Percentiles rank a stretch among this genome's conserved stretches.
Conservation (phyloP, 2,888 invertebrate genomes). For the Scaptomyza reducta region DNA sequence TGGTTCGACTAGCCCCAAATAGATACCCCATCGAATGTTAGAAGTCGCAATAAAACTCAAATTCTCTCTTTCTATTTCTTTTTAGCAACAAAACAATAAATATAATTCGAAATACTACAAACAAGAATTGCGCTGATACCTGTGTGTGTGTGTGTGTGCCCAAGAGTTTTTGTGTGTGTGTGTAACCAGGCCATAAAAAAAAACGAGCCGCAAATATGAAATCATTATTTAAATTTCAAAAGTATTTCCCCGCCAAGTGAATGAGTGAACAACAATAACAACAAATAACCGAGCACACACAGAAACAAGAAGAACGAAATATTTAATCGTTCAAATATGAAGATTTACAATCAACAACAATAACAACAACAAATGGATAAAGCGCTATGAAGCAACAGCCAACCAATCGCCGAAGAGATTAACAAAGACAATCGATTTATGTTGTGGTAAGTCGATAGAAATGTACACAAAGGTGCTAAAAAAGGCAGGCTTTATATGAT, state of each 20-base stretch:
- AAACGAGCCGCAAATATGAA: slow-evolving; percentile 37
- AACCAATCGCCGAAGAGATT: slow-evolving; percentile 13
- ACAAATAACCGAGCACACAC: neutral
- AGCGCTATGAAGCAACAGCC: slow-evolving; percentile 37
- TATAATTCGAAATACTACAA: slow-evolving; percentile 2
- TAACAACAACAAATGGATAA: slow-evolving; percentile 21
- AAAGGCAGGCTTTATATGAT: no score
- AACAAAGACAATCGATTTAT: slow-evolving; percentile 25
- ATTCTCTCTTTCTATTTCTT: slow-evolving; percentile 5
- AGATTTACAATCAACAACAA: slow-evolving; percentile 12
- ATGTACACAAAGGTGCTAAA: neutral
- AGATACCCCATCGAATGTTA: neutral
- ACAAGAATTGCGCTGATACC: slow-evolving; percentile 1
- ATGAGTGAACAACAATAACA: slow-evolving; percentile 1
- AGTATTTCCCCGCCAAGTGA: slow-evolving; percentile 25
- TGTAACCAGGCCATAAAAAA: slow-evolving; percentile 31
- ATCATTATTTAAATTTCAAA: slow-evolving; percentile 54
- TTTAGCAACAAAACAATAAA: slow-evolving; percentile 37
- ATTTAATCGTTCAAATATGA: slow-evolving; percentile 1
- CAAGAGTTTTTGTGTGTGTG: slow-evolving; percentile 10
- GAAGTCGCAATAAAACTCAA: neutral
- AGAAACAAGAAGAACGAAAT: slow-evolving; percentile 9
- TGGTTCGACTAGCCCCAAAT: no score
- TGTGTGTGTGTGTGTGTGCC: slow-evolving; percentile 8
- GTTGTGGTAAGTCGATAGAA: slow-evolving; percentile 42